phyloP scores from a whole-genome alignment of 2,113 vertebrate species.

The Apus apus region DNA sequence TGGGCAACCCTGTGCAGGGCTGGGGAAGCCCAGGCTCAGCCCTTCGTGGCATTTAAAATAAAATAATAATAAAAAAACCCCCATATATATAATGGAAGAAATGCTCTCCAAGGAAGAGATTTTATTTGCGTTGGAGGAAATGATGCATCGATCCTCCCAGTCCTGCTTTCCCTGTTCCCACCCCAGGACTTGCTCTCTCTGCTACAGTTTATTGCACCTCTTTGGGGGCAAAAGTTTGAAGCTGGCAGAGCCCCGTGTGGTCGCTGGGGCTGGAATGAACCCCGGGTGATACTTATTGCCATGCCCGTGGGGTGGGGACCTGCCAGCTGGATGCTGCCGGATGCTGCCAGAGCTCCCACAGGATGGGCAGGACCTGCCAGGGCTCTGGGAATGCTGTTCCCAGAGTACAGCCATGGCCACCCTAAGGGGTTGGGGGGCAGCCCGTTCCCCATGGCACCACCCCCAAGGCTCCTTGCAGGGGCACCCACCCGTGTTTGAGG shows the following conservation, averaged over 20 bases:
- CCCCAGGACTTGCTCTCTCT: background rate
- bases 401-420: rapidly evolving
- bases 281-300: background rate
- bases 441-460: background rate
- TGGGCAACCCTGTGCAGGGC: rapidly evolving
- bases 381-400: background rate
- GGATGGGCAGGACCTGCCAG: background rate
- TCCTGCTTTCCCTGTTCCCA: background rate
- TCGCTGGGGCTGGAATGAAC: background rate
- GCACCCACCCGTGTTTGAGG: rapidly evolving
- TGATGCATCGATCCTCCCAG: background rate
- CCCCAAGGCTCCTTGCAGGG: background rate
- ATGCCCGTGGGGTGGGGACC: background rate
- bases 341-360: background rate
- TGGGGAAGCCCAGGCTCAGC: background rate
- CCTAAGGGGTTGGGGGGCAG: background rate
- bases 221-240: background rate
- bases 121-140: background rate
- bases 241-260: background rate
- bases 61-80: no score
- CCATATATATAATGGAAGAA: background rate
- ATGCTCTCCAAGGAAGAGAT: background rate
- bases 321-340: background rate
- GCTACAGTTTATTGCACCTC: background rate
- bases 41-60: background rate